Percentiles rank a stretch among this genome's conserved stretches.
phyloP scores from a whole-genome alignment of 2,888 invertebrate species.

The Dorcus hopei region DNA sequence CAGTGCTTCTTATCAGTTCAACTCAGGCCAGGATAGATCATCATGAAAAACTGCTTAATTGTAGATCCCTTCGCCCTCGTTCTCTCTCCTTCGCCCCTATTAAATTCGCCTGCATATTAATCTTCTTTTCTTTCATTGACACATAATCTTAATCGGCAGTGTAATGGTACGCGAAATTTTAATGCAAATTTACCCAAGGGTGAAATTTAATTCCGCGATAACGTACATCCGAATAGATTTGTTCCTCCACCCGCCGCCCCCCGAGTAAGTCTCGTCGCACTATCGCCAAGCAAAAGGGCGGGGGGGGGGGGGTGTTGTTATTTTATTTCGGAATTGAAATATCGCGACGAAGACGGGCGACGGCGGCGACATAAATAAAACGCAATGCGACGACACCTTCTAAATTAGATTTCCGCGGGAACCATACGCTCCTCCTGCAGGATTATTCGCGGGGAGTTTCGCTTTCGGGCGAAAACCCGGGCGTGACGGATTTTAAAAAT shows the following conservation, averaged over 20 bases:
- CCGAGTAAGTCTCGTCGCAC: no score
- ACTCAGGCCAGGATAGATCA: slow-evolving; percentile 8
- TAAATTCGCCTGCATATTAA: slow-evolving; percentile 28
- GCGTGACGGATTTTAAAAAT: no score
- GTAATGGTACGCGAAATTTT: slow-evolving; percentile 34
- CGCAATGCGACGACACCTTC: slow-evolving; percentile 10
- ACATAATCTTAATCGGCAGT: slow-evolving; percentile 35
- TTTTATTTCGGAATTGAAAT: no score
- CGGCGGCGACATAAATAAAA: slow-evolving; percentile 7
- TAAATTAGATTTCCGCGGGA: slow-evolving; percentile 7
- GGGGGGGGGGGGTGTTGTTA: no score
- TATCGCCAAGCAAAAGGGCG: no score
- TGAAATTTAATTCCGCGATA: slow-evolving; percentile 35
- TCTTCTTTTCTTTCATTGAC: slow-evolving; percentile 36
- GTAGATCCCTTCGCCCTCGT: slow-evolving; percentile 8
- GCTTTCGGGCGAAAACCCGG: no score
- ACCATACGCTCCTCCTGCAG: no score
- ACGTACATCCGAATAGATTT: slow-evolving; percentile 11
- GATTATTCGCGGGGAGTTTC: no score
- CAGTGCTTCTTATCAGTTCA: slow-evolving; percentile 14
- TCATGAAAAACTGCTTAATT: slow-evolving; percentile 22
- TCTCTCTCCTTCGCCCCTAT: slow-evolving; percentile 9
- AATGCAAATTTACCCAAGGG: slow-evolving; percentile 33
- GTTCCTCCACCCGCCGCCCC: not conserved
- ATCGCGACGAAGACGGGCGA: no score